Evolutionary conservation across 2,113 vertebrate species (phyloP).

Genomic region (Pelvicachromis taeniatus): DNA sequence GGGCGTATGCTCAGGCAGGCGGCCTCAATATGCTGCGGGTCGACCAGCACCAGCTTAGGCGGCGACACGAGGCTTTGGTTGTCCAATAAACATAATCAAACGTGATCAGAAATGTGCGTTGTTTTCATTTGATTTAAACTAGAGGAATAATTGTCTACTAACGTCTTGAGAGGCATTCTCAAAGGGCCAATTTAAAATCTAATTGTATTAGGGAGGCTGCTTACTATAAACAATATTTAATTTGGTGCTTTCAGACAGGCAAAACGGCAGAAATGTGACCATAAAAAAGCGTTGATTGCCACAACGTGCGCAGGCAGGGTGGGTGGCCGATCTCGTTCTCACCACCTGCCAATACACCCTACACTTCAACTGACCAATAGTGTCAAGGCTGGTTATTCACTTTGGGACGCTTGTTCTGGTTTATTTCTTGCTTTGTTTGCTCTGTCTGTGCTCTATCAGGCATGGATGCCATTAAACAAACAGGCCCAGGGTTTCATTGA

Average conservation of each 20-base stretch:
- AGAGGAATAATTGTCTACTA: background rate
- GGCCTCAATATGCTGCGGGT: slow-evolving; percentile 20
- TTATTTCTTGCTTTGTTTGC: background rate
- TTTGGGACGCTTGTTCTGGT: background rate
- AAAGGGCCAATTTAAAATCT: background rate
- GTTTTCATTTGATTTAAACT: slow-evolving; percentile 18
- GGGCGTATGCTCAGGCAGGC: slow-evolving; percentile 45
- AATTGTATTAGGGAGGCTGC: background rate
- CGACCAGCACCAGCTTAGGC: background rate
- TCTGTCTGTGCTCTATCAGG: background rate
- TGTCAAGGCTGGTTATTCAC: background rate
- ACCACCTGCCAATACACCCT: background rate
- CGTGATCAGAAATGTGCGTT: background rate
- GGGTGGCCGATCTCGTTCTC: background rate
- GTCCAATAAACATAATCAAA: background rate
- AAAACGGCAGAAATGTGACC: background rate
- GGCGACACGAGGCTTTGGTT: background rate
- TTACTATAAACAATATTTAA: background rate
- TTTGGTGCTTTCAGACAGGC: background rate
- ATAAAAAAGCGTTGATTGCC: background rate
- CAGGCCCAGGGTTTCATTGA: background rate
- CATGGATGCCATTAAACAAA: background rate
- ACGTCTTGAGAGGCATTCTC: background rate
- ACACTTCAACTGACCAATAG: background rate
- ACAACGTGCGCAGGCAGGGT: background rate